Conservation (phyloP, 2,113 vertebrate genomes). For the Bos indicus region DNA sequence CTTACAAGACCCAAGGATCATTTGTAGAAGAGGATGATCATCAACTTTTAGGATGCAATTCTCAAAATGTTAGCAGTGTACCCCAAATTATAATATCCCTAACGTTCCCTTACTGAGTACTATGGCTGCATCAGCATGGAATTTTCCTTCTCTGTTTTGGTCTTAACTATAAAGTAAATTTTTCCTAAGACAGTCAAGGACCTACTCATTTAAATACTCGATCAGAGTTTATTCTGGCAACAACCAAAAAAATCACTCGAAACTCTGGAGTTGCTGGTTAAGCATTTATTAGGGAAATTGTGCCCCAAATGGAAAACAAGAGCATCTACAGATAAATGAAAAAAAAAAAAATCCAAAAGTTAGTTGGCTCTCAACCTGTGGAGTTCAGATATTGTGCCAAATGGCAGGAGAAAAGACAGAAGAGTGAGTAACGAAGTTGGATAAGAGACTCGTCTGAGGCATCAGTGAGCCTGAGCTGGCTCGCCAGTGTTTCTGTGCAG, state of each 20-base stretch:
- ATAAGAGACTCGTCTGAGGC: slow-evolving; percentile 60
- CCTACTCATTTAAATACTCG: not conserved
- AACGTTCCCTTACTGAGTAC: not conserved
- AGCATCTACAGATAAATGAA: slow-evolving; percentile 76
- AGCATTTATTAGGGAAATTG: slow-evolving; percentile 60
- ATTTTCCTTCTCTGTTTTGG: not conserved
- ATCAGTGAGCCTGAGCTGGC: slow-evolving; percentile 46
- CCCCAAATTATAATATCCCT: not conserved
- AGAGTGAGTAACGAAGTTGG: slow-evolving; percentile 70
- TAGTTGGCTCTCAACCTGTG: not conserved
- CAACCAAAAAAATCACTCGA: not conserved
- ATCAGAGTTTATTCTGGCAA: not conserved
- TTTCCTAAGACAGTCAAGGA: not conserved
- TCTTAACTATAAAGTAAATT: not conserved
- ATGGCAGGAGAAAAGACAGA: not conserved
- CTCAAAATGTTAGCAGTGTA: not conserved
- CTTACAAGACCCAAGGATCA: not conserved
- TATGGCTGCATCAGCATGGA: not conserved
- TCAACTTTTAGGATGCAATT: not conserved
- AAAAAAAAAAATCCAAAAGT: slow-evolving; percentile 68
- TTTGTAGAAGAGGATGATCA: not conserved
- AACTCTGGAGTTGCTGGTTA: not conserved
- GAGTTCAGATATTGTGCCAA: slow-evolving; percentile 29
- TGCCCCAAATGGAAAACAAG: slow-evolving; percentile 73
- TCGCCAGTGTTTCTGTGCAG: not conserved